Evolutionary conservation across 2,797 vertebrate genomes (phyloP), one percentile per base, ranked within the genome.

Genomic region (Chaetodon trifasciatus): DNA sequence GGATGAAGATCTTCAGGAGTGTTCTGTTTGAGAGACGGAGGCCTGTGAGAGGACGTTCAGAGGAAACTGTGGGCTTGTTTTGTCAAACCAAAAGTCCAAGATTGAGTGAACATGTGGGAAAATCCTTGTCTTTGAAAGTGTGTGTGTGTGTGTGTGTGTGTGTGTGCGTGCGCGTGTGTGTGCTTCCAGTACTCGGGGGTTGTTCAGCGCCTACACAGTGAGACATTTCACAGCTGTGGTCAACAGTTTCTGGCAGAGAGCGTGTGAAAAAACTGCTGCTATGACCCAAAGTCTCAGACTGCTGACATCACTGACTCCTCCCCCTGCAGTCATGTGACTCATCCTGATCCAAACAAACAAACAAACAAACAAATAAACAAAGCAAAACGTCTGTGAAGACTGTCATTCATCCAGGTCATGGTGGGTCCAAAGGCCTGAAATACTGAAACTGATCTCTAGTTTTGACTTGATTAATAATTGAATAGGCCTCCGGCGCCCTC

Each of bases 211-310:
- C 55, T 8, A 64, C 74, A 78, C 79, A 76, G 12, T 70, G 47
- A 78, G 76, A 79, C 69, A 15, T 79, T 62, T 76, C 76, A 58
- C 80, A 86, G 84, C 65, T 85, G 83, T 12, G 42, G 60, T 81
- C 74, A 61, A 74, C 82, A 62, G 75, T 57, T 70, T 60, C 49
- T 67, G 55, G 70, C 17, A 1, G 46, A 42, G 39, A 23, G 1
- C 53, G 65, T 83, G 74, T 70, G 78, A 62, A 78, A 55, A 70
- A 74, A 55, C 5, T 19, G 24, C 28, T 37, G 19, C 11, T 42
- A 3, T 55, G 64, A 73, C 57, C 52, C 16, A 0, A 44, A n/a
- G 10, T 24, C 46, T 75, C 16, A 0, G 37, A 63, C 68, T 62
- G 66, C 21, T 73, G 35, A 47, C 70, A 11, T 63, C 60, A 24